Evolutionary conservation across 2,797 vertebrate genomes (phyloP).

Genomic region (Tapera naevia): DNA sequence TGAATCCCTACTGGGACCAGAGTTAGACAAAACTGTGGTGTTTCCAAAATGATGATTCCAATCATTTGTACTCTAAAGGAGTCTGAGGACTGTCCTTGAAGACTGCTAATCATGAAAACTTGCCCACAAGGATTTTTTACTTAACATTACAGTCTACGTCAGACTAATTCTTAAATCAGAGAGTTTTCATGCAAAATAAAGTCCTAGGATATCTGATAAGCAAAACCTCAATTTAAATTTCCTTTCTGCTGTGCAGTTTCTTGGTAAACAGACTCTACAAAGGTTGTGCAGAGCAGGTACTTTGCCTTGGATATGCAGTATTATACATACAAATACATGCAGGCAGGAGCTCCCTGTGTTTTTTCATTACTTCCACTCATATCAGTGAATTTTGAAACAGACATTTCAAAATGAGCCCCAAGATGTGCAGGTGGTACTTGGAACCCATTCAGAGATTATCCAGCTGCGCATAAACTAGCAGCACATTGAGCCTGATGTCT

Average conservation of each 20-base stretch:
- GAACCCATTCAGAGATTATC: background rate
- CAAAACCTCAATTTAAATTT: background rate
- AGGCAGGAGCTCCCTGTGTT: background rate
- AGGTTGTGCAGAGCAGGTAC: background rate
- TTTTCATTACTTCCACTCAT: background rate
- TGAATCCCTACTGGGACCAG: background rate
- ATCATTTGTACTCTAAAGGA: background rate
- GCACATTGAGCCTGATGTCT: background rate
- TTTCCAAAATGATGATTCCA: background rate
- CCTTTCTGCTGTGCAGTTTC: background rate
- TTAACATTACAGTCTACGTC: background rate
- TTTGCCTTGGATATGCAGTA: background rate
- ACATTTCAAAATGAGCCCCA: background rate
- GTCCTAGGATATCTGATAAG: background rate
- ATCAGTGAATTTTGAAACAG: background rate
- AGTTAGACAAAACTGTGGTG: background rate
- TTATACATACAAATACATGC: background rate
- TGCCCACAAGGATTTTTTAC: background rate
- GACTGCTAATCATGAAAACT: background rate
- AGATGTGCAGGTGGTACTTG: background rate
- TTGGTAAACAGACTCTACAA: background rate
- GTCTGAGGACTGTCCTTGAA: background rate
- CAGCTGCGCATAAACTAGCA: background rate
- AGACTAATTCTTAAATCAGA: background rate
- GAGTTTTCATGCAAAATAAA: background rate